Base-by-base conservation (phyloP, 2,888 invertebrate genomes). In the Lamellibrachia columna region DNA sequence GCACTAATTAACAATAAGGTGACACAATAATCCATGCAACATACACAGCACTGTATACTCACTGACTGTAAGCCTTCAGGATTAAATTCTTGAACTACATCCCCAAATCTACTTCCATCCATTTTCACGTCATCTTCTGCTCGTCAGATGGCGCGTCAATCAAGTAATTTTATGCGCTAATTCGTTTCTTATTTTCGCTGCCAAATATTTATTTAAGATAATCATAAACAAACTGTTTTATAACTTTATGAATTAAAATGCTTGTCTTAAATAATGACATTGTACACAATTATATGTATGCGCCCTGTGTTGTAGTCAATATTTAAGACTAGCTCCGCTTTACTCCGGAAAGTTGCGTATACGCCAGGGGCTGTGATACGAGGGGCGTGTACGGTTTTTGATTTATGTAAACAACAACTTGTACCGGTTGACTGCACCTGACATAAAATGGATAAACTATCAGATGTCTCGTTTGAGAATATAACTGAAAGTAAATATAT, bases 361-460 rank as follows among this genome's bases (percentile, higher is more conserved):
- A 3, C 6, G 22, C 22, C 22, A 75, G 28, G 28, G 28, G 28
- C 28, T 0, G 22, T 75, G 22, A 22, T 6, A 75, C 4, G 75
- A 8, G 22, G 60, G 15, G n/a, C 15, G 75, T 75, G 75, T 75
- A 75, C 15, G 58, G 53, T 52, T 11, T 6, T 91, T 28, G 40
- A 7, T 9, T 53, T 91, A 52, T 52, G 22, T 52, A 53, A 91
- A 91, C 40, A 15, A 91, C 40, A 40, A 40, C 40, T 40, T 40
- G 40, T 40, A 40, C 40, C 91, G 15, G 40, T 91, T 91, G 53
- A n/a, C n/a, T 15, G 40, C 53, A 52, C 53, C 53, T 52, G 9
- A 40, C 11, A 91, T 11, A 92, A 60, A 53, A 93, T 93, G 93
- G 93, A 93, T 40, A 93, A 93, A 40, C 91, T 93, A 52, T 53